Percentiles rank a stretch among this genome's conserved stretches.
Conservation (phyloP, 2,888 invertebrate species). For the Drosophila ezoana region DNA sequence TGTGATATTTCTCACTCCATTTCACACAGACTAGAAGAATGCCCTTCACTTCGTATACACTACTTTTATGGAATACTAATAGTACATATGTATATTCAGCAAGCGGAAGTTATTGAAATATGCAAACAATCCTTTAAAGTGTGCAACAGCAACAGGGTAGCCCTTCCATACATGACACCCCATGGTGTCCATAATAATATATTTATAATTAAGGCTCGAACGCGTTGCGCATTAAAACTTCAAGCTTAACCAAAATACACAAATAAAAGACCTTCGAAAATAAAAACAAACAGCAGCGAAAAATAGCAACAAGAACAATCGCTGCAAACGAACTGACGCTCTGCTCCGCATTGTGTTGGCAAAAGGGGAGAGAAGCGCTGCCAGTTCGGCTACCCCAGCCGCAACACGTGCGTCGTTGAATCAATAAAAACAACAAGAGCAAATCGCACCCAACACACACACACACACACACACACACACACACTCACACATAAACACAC, state of each 20-base stretch:
- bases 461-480: conserved; percentile 12
- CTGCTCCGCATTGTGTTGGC: conserved; percentile 32
- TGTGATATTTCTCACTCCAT: too few relatives aligned
- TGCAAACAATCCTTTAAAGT: conserved; percentile 7
- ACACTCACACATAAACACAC: not conserved
- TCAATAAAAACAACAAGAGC: conserved; percentile 66
- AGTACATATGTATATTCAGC: not conserved
- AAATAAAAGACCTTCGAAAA: conserved; percentile 31
- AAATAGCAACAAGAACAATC: conserved; percentile 27
- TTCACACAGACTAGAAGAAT: not conserved
- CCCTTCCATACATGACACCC: conserved; percentile 61
- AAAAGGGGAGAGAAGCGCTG: conserved; percentile 20
- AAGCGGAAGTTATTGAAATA: conserved; percentile 25
- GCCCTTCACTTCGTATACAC: not conserved
- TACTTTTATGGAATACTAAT: not conserved
- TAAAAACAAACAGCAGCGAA: conserved; percentile 57
- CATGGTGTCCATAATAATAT: conserved; percentile 58
- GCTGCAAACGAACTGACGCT: conserved; percentile 12
- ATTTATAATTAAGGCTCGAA: conserved; percentile 54
- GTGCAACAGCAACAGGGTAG: conserved; percentile 4
- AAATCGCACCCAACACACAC: conserved; percentile 28
- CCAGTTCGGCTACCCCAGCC: conserved; percentile 54
- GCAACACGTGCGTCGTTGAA: conserved; percentile 75
- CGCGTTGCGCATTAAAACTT: conserved; percentile 58
- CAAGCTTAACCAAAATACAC: conserved; percentile 32